Conservation (phyloP, 2,113 vertebrate species). For the Jacana jacana region DNA sequence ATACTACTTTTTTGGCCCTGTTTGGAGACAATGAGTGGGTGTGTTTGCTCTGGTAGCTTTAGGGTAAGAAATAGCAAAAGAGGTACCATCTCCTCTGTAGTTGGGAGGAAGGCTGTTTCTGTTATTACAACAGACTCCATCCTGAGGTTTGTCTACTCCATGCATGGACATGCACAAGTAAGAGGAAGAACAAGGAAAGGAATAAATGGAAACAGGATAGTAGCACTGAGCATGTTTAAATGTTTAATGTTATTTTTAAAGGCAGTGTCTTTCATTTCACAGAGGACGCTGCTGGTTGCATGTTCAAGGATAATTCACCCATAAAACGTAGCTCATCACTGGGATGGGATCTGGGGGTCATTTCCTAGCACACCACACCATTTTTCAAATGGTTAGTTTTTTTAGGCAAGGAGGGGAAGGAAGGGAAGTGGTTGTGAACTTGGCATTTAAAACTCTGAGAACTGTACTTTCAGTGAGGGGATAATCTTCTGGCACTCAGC, state of each 20-base stretch:
- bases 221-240: background rate
- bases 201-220: background rate
- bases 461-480: background rate
- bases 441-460: background rate
- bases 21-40: constrained; percentile 28
- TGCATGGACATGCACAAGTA: background rate
- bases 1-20: constrained; percentile 25
- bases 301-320: background rate
- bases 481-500: background rate
- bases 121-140: constrained; percentile 9
- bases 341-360: background rate
- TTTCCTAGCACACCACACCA: background rate
- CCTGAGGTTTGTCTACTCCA: background rate
- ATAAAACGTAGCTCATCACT: background rate
- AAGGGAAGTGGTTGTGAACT: background rate
- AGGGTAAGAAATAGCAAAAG: constrained; percentile 29
- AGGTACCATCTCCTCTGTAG: background rate
- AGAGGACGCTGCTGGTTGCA: background rate
- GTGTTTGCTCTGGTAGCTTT: constrained; percentile 47
- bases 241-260: constrained; percentile 16
- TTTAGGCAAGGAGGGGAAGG: background rate
- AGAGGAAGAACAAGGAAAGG: background rate
- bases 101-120: background rate
- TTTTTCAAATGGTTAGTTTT: background rate
- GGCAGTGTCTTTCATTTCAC: background rate